phyloP scores from a whole-genome alignment of 1,140 invertebrate genomes.

The Caerostris darwini region DNA sequence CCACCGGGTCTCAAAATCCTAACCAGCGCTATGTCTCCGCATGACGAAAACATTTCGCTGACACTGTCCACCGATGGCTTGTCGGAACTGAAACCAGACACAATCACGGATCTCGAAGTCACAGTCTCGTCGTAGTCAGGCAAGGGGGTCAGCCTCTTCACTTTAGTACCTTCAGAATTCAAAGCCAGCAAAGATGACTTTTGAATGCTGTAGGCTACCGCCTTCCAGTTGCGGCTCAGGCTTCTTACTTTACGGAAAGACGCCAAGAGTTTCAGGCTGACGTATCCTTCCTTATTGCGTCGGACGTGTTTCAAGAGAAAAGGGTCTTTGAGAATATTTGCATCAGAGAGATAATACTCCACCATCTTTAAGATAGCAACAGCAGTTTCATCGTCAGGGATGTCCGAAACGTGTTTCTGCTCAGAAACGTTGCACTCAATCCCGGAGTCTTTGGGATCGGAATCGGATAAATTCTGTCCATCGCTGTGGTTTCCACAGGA shows the following conservation, averaged over 20 bases:
- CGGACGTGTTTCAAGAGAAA: conserved; percentile 96
- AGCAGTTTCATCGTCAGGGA: conserved; percentile 55
- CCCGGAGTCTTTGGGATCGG: conserved; percentile 70
- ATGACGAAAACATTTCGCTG: conserved; percentile 76
- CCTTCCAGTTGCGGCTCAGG: conserved; percentile 95
- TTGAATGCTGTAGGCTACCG: conserved; percentile 90
- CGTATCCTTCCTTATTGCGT: conserved; percentile 96
- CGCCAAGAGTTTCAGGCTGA: conserved; percentile 91
- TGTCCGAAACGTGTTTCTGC: neutral
- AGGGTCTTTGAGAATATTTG: conserved; percentile 96
- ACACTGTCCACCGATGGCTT: conserved; percentile 74
- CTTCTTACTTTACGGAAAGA: conserved; percentile 87
- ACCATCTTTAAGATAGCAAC: conserved; percentile 86
- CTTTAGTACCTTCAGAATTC: conserved; percentile 94
- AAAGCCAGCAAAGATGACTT: conserved; percentile 92
- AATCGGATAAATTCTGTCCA: conserved; percentile 62
- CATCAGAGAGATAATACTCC: conserved; percentile 97
- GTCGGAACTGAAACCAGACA: conserved; percentile 66
- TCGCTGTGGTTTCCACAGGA: conserved; percentile 68
- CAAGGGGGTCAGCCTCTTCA: conserved; percentile 91
- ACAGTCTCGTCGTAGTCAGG: conserved; percentile 95
- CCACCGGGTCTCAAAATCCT: conserved; percentile 81
- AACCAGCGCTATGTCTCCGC: conserved; percentile 77
- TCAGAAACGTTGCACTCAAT: conserved; percentile 50
- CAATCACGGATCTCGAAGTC: conserved; percentile 87